phyloP scores from a whole-genome alignment of 2,797 vertebrate species.

The Galaxias olidus region DNA sequence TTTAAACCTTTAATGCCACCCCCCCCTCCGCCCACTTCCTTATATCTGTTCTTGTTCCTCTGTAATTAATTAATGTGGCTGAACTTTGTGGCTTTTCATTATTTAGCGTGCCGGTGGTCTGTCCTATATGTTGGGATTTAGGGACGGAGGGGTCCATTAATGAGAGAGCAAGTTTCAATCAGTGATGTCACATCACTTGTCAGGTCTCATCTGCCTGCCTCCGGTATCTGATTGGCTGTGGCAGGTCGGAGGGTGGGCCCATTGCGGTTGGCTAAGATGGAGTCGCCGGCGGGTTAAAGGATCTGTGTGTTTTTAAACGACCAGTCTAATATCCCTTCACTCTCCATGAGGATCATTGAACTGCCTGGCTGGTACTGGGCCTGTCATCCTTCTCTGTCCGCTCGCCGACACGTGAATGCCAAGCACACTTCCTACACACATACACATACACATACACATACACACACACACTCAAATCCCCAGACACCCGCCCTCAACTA shows the following conservation, averaged over 20 bases:
- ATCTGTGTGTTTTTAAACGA: slow-evolving; percentile 40
- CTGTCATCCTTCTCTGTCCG: slow-evolving; percentile 49
- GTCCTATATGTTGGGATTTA: background rate
- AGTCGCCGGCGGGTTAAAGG: slow-evolving; percentile 18
- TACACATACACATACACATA: slow-evolving; percentile 14
- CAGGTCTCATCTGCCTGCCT: slow-evolving; percentile 15
- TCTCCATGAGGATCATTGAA: slow-evolving; percentile 39
- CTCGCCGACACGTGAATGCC: slow-evolving; percentile 36
- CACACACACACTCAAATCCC: slow-evolving; percentile 30
- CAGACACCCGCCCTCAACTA: slow-evolving; percentile 20
- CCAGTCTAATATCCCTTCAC: slow-evolving; percentile 33
- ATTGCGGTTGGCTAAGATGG: slow-evolving; percentile 28
- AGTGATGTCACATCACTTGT: slow-evolving; percentile 35
- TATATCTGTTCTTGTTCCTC: no score
- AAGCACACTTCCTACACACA: slow-evolving; percentile 15
- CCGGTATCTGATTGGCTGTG: slow-evolving; percentile 36
- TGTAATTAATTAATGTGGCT: no score
- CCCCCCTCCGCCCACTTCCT: no score
- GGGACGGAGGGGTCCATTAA: slow-evolving; percentile 16
- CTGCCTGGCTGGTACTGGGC: slow-evolving; percentile 6
- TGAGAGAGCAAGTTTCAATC: slow-evolving; percentile 28
- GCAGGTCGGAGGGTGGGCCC: slow-evolving; percentile 28
- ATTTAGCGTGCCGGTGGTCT: no score
- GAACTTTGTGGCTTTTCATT: no score
- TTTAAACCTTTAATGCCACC: no score